Evolutionary conservation across 2,888 invertebrate species (phyloP).

Genomic region (Cantharis lateralis): DNA sequence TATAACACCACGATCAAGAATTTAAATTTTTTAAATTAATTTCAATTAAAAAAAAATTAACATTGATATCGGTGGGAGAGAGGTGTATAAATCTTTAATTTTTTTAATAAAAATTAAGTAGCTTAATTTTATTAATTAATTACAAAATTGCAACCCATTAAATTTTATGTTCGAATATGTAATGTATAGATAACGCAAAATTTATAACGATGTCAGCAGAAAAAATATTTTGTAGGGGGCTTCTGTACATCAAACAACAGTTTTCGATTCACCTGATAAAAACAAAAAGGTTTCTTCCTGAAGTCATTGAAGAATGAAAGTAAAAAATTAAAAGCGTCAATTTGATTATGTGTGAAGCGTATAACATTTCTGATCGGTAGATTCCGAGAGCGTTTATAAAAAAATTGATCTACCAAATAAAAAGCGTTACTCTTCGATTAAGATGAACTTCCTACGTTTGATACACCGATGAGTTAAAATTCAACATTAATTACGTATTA

Average conservation of each 20-base stretch:
- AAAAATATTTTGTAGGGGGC: background rate
- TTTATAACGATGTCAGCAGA: background rate
- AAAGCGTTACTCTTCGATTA: background rate
- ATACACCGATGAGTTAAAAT: background rate
- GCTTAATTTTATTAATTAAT: too few species aligned
- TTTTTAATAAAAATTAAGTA: too few species aligned
- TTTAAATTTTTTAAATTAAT: too few species aligned
- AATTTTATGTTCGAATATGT: too few species aligned
- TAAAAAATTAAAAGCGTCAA: background rate
- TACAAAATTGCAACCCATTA: too few species aligned
- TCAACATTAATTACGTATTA: background rate
- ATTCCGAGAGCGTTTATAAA: background rate
- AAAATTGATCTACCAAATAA: background rate
- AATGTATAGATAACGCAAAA: background rate
- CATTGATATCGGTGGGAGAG: too few species aligned
- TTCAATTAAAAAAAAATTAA: too few species aligned
- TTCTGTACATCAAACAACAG: background rate
- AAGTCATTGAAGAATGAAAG: background rate
- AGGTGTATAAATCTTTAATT: too few species aligned
- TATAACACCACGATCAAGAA: too few species aligned
- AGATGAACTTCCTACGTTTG: background rate
- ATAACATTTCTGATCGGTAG: background rate
- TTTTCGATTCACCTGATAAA: background rate
- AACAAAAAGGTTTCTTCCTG: background rate
- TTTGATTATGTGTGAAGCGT: background rate